Evolutionary conservation across 2,113 vertebrate species (phyloP), one percentile per base, ranked within the genome.

Genomic region (Sinocyclocheilus grahami): DNA sequence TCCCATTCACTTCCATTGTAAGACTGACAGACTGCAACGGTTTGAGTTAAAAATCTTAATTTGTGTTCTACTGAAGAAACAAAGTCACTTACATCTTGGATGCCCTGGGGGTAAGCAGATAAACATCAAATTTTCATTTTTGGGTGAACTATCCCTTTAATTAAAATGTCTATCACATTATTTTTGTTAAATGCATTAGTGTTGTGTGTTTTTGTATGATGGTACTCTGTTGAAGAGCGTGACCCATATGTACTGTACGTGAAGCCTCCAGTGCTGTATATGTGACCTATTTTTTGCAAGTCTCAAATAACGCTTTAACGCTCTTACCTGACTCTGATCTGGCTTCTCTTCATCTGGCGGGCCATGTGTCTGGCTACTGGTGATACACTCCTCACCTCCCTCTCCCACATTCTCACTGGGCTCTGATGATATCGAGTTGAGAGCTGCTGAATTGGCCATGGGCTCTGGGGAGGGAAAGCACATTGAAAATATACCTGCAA

Each of bases 321-420:
- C 22, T 53, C 91, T 89, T 87, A 95, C 93, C 93, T 94, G 92
- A 91, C 85, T 87, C 77, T 90, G 85, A 51, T 82, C 83, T 82
- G 89, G 87, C 78, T 53, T 74, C 88, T 84, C 87, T 1, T 62
- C 60, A 18, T 84, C 62, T 77, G 48, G 46, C 79, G 86, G 90
- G 86, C 84, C 75, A 1, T 87, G 72, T 2, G 3, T 89, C 30
- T 55, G 22, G 63, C 83, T 84, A 72, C 87, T 85, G 3, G 84
- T 75, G 86, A 62, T 16, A 53, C 42, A 12, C n/a, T 87, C 83
- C 93, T 0, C 95, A 95, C 90, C 95, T 94, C 51, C 95, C 95
- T 93, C 94, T 93, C 16, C 89, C 90, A 0, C 94, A 95, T 62
- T 86, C 80, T 88, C 89, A 24, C 94, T 93, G 0, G 95, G 92